These are phyloP conservation scores for Exaiptasia diaphana DNA, from an alignment of 64 coral and sea anemone genomes.

Conservation along the genomic window DNA sequence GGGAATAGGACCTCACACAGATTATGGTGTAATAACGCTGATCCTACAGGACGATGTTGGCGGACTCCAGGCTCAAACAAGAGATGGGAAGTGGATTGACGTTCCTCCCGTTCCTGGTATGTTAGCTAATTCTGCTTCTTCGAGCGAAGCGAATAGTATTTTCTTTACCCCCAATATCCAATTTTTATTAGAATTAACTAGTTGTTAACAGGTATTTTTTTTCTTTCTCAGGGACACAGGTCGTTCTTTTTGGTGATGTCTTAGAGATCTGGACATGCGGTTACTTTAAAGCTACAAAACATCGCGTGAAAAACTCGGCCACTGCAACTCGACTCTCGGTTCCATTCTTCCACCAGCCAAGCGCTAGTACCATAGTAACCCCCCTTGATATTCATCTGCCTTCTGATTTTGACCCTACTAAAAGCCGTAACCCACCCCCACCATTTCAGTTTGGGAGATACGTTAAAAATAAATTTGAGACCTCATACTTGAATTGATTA, in stretches of 20 bases:
- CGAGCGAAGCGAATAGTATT: too few relatives aligned
- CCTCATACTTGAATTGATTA: too few relatives aligned
- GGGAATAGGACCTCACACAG: constrained; percentile 57
- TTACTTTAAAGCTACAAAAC: constrained; percentile 43
- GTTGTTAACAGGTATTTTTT: too few relatives aligned
- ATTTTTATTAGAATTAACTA: too few relatives aligned
- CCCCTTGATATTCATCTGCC: constrained; percentile 50
- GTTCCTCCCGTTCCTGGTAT: constrained; percentile 50
- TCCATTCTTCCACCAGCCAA: constrained; percentile 66
- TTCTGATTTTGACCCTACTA: neutral
- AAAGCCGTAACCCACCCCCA: neutral
- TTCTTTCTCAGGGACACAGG: too few relatives aligned
- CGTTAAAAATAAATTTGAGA: constrained; percentile 58
- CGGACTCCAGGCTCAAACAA: constrained; percentile 38
- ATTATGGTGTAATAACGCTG: constrained; percentile 54
- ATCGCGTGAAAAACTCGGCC: constrained; percentile 52
- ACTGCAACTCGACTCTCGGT: constrained; percentile 41
- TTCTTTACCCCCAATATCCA: too few relatives aligned
- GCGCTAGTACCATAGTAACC: constrained; percentile 37
- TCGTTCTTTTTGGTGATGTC: constrained; percentile 74
- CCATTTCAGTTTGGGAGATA: constrained; percentile 80
- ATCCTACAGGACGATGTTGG: constrained; percentile 67
- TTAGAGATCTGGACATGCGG: constrained; percentile 76
- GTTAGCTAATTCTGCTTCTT: too few relatives aligned
- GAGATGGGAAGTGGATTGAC: constrained; percentile 47